These are phyloP conservation scores for Ptilorrhoa leucosticta DNA, from an alignment of 2,113 vertebrate genomes.

Conservation along the genomic window DNA sequence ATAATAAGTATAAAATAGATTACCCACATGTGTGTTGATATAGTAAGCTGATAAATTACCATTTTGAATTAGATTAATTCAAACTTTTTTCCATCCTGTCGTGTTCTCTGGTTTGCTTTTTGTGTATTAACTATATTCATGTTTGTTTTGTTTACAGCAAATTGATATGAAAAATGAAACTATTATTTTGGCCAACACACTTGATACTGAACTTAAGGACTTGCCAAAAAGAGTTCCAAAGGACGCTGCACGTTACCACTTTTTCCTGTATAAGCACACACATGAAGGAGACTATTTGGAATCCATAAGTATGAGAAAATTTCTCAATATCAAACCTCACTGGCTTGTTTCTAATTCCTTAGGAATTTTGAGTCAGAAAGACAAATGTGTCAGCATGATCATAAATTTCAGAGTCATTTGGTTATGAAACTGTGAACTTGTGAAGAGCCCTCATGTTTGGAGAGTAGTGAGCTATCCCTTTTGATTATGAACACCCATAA, in stretches of 20 bases:
- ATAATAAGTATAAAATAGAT: not conserved
- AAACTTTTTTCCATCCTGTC: not conserved
- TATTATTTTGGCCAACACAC: constrained; percentile 86
- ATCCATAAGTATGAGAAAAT: constrained; percentile 82
- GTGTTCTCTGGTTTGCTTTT: not conserved
- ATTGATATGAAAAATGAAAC: constrained; percentile 90
- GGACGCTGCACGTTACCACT: constrained; percentile 93
- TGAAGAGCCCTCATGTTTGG: not conserved
- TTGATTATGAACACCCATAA: not conserved
- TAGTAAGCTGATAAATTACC: not conserved
- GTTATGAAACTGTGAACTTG: not conserved
- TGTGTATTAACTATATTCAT: not conserved
- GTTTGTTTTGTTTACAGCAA: constrained; percentile 76
- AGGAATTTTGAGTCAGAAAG: not conserved
- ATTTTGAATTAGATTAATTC: not conserved
- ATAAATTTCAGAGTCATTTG: not conserved
- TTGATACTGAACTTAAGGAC: constrained; percentile 88
- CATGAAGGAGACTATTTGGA: constrained; percentile 95
- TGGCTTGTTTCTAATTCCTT: not conserved
- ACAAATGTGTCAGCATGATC: not conserved
- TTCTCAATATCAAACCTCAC: not conserved
- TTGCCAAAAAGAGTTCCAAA: constrained; percentile 91
- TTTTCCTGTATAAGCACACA: constrained; percentile 95
- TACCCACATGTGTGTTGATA: rapidly evolving
- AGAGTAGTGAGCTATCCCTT: not conserved